These are phyloP conservation scores for Ectropis crepuscularia DNA, from an alignment of 2,888 invertebrate species.

Conservation along the genomic window DNA sequence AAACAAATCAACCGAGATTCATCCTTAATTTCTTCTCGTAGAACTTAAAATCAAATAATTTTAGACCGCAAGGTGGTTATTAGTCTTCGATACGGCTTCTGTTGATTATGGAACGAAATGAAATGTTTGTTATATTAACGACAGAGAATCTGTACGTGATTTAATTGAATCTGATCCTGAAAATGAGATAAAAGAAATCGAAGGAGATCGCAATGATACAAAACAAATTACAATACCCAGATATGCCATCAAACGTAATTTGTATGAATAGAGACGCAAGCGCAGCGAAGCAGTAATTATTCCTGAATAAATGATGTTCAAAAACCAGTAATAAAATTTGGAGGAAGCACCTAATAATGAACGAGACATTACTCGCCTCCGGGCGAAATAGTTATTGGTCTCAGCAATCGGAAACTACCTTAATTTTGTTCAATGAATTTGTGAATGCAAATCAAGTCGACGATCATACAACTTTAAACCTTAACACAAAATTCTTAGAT, in stretches of 20 bases:
- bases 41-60: constrained; percentile 37
- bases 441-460: constrained; percentile 70
- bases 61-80: constrained; percentile 35
- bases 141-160: constrained; percentile 28
- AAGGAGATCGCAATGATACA: neutral
- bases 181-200: constrained; percentile 1
- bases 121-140: constrained; percentile 52
- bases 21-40: constrained; percentile 41
- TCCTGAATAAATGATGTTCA: constrained; percentile 31
- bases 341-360: constrained; percentile 71
- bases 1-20: constrained; percentile 25
- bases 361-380: constrained; percentile 62
- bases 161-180: constrained; percentile 27
- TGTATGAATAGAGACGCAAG: constrained; percentile 27
- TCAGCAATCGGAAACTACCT: constrained; percentile 77
- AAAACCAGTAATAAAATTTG: constrained; percentile 51
- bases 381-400: constrained; percentile 73
- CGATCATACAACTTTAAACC: constrained; percentile 40
- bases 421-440: constrained; percentile 81
- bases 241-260: constrained; percentile 4
- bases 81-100: constrained; percentile 47
- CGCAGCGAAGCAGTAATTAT: constrained; percentile 36
- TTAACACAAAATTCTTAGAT: constrained; percentile 36
- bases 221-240: neutral
- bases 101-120: constrained; percentile 47